Evolutionary conservation across 2,888 invertebrate genomes (phyloP), one percentile per base, ranked within the genome.

Genomic region (Megastigmus dorsalis): DNA sequence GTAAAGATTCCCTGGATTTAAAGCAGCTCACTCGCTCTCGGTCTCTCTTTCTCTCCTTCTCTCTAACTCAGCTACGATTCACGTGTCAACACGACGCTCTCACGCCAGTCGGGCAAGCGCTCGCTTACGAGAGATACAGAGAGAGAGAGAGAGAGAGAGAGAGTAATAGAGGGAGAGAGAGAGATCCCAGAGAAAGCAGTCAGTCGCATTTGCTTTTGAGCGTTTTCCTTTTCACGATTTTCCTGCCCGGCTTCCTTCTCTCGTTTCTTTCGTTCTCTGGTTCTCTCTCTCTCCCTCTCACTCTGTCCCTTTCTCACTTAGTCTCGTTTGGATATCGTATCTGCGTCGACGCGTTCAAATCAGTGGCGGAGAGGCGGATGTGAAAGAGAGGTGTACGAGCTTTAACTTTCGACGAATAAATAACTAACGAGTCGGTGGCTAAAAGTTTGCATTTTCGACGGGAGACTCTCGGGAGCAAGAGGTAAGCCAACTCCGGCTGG

Each of bases 1-100:
- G 76, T 74, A 74, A 79, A 79, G 79, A 79, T 77, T 78, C 75
- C 28, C 38, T 36, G 75, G 77, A 79, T 79, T 79, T 79, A 74
- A 77, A 77, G 76, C 73, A 67, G 75, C 77, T 28, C 67, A 41
- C 60, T 67, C 72, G 36, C 69, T 75, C 65, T 30, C 52, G 1
- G 28, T 26, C 50, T 26, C 26, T 26, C 3, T 23, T 26, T 26
- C 10, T 26, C 50, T 10, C 6, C 23, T 28, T 52, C 30, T 23
- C 15, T 52, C 52, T n/a, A n/a, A 2, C 6, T 30, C 13, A 23
- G n/a, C 55, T 7, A 15, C 66, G 36, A 59, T 60, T 70, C 66
- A 26, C 62, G 67, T 63, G 76, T 76, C 76, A 76, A 73, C 72
- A 75, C 33, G 57, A 23, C 52, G 10, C 66, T 48, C n/a, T 57